Evolutionary conservation across 2,888 invertebrate species (phyloP), one percentile per base, ranked within the genome.

Genomic region (Creontiades dilutus): DNA sequence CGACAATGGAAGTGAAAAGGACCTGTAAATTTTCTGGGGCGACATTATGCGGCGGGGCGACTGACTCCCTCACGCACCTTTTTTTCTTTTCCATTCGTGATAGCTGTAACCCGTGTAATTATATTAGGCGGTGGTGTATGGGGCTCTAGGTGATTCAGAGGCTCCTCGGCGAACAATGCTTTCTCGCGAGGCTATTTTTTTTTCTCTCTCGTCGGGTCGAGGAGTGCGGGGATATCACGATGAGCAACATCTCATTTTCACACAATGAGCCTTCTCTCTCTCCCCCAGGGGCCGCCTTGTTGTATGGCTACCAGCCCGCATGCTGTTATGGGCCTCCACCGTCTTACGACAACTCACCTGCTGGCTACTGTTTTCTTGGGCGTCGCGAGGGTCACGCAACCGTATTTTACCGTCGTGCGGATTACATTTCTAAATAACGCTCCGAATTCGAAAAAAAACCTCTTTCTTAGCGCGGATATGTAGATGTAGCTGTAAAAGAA

Each of bases 61-160:
- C 68, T 68, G n/a, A n/a, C n/a, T 7, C 37, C 68, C 68, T 23
- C 68, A 68, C 68, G 68, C 68, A 23, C 68, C 68, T 68, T 68
- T 68, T 68, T 27, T 37, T 37, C 37, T 37, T 7, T 37, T 11
- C 23, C 23, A 61, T 61, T 61, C 61, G 61, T 61, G 19, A 61
- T n/a, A n/a, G n/a, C n/a, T n/a, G n/a, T 37, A 37, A 68, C 68
- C 68, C 68, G 68, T 68, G 68, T 68, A 68, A 68, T 68, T 68
- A 68, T 68, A 68, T 68, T 68, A 68, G 68, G 68, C 37, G 37
- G 37, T 27, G 68, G 68, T 27, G 68, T 68, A 68, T 68, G 27
- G 61, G 27, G 68, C 68, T 37, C 37, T 23, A 4, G 27, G 68
- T 68, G 19, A 27, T 19, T 23, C 27, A 68, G 68, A 2, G 12